Percentiles rank a stretch among this genome's conserved stretches.
Evolutionary conservation across 2,797 vertebrate species (phyloP).

Genomic region (Orientallactaga sibirica): DNA sequence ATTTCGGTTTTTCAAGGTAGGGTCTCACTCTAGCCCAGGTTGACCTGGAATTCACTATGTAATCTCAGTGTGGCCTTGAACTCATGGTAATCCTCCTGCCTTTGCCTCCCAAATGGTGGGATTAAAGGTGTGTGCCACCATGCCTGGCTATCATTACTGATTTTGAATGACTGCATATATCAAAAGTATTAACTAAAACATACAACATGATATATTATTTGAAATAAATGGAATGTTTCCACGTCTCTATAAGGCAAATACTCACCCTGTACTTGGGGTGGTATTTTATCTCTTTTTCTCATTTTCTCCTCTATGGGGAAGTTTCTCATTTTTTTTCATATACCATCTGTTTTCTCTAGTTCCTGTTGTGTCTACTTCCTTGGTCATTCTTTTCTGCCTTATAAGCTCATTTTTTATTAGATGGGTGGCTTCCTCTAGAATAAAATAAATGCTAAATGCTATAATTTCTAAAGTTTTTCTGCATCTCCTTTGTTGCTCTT

Average conservation of each 20-base stretch:
- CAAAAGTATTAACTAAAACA: conserved; percentile 57
- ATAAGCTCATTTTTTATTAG: conserved; percentile 75
- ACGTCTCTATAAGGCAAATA: conserved; percentile 31
- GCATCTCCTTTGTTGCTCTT: conserved; percentile 65
- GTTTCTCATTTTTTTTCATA: conserved; percentile 60
- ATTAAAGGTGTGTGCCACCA: too few relatives aligned
- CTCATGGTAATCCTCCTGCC: too few relatives aligned
- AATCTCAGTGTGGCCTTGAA: too few relatives aligned
- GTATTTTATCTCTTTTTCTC: conserved; percentile 14
- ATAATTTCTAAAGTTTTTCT: conserved; percentile 62
- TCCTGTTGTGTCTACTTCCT: neutral
- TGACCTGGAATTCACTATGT: too few relatives aligned
- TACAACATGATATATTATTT: conserved; percentile 29
- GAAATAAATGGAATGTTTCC: conserved; percentile 50
- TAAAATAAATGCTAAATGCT: conserved; percentile 69
- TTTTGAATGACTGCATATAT: conserved; percentile 66
- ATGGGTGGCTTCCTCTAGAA: conserved; percentile 66
- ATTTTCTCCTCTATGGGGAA: conserved; percentile 28
- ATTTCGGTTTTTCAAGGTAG: neutral
- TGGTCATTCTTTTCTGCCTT: conserved; percentile 52
- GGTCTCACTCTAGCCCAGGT: too few relatives aligned
- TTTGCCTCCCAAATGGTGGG: too few relatives aligned
- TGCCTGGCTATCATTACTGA: neutral
- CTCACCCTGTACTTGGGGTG: conserved; percentile 5
- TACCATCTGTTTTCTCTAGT: neutral